Percentiles rank a stretch among this genome's conserved stretches.
Conservation (phyloP, 2,113 vertebrate genomes). For the Oreochromis tanganicae region DNA sequence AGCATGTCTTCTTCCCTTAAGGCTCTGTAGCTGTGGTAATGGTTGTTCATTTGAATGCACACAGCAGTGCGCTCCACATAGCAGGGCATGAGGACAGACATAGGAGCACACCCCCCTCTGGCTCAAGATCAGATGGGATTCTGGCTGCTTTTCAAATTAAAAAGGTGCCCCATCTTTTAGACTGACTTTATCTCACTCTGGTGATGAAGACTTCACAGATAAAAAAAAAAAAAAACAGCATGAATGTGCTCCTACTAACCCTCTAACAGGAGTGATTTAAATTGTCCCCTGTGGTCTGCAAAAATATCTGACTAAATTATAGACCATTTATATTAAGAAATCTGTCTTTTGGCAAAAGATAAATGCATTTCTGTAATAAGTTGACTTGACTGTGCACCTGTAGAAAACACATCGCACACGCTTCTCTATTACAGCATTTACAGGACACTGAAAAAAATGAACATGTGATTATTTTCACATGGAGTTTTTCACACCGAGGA, state of each 20-base stretch:
- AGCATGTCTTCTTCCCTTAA: not conserved
- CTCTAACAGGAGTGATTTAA: not conserved
- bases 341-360: not conserved
- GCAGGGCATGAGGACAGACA: slow-evolving; percentile 20
- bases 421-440: not conserved
- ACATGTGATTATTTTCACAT: not conserved
- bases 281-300: not conserved
- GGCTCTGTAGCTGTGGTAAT: slow-evolving; percentile 13
- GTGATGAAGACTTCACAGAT: not conserved
- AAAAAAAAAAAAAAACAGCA: not conserved
- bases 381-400: not conserved
- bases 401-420: not conserved
- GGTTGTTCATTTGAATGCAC: slow-evolving; percentile 54
- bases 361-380: not conserved
- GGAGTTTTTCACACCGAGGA: not conserved
- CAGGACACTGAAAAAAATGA: not conserved
- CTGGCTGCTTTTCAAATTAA: slow-evolving; percentile 37
- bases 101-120: slow-evolving; percentile 11
- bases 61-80: not conserved
- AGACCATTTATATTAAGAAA: not conserved
- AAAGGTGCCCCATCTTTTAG: not conserved
- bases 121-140: slow-evolving; percentile 15
- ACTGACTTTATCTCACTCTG: slow-evolving; percentile 3
- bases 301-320: not conserved
- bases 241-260: not conserved